Percentiles rank a stretch among this genome's conserved stretches.
Conservation (phyloP, 2,888 invertebrate genomes). For the Molanna angustata region DNA sequence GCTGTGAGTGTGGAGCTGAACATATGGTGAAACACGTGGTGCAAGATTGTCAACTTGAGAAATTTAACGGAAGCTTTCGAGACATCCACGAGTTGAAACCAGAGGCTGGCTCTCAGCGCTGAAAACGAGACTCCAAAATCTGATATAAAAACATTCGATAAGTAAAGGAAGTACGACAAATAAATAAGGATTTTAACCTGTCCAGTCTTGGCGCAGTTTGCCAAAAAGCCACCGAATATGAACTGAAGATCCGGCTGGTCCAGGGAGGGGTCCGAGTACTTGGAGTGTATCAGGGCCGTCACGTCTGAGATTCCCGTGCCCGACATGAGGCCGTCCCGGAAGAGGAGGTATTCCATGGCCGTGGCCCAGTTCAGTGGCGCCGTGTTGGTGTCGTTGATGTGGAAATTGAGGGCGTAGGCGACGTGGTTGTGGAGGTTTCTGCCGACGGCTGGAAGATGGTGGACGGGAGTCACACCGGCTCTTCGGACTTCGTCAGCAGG, state of each 20-base stretch:
- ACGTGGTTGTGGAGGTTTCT: constrained; percentile 85
- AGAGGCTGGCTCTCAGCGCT: too few relatives aligned
- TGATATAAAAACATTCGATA: too few relatives aligned
- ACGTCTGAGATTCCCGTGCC: constrained; percentile 86
- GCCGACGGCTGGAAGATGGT: constrained; percentile 77
- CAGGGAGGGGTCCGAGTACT: constrained; percentile 68
- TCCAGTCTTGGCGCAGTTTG: constrained; percentile 82
- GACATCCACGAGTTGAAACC: too few relatives aligned
- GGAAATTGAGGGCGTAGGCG: constrained; percentile 74
- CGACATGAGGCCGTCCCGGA: constrained; percentile 86
- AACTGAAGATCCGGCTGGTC: constrained; percentile 83
- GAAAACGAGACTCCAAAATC: too few relatives aligned
- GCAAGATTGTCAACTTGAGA: too few relatives aligned
- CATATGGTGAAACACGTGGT: too few relatives aligned
- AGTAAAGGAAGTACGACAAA: too few relatives aligned
- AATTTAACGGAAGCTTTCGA: too few relatives aligned
- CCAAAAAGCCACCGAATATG: constrained; percentile 84
- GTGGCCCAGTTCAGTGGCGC: constrained; percentile 88
- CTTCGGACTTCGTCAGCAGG: constrained; percentile 66
- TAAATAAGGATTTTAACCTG: constrained; percentile 46
- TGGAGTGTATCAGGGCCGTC: constrained; percentile 78
- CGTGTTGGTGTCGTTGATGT: constrained; percentile 80
- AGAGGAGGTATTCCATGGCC: constrained; percentile 85
- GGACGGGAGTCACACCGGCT: constrained; percentile 64
- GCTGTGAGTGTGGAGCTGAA: too few relatives aligned